Base-by-base conservation (phyloP, 2,888 invertebrate genomes). In the Eupeodes latifasciatus region DNA sequence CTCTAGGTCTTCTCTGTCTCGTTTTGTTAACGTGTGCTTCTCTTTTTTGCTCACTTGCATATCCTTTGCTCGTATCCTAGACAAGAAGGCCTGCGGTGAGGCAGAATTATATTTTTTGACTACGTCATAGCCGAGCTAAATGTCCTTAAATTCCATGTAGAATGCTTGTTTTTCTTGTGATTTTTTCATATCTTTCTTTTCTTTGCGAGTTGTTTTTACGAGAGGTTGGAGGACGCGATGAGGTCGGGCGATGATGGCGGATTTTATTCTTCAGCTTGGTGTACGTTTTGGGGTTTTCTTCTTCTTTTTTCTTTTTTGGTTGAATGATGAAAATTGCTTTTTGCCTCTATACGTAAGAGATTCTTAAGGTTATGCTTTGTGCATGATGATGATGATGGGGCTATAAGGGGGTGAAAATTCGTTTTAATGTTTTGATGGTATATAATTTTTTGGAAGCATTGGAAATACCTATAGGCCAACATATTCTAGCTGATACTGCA, bases 141-240 rank as follows among this genome's bases (percentile, higher is more conserved):
- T 88, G 88, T 84, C 88, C 84, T 81, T 84, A 84, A 84, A 81
- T 77, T 81, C 64, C n/a, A 57, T 78, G 59, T 82, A 59, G 77
- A 77, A 78, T 81, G 55, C 75, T 81, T 88, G 75, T 71, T 69
- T 75, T 78, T 85, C 67, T 75, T 74, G 51, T 67, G 59, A 61
- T 59, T 79, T 74, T 75, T 74, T n/a, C 40, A 40, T 4, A 40
- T 51, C 27, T 27, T 53, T 12, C 7, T 47, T 55, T 81, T 27
- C 44, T 62, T 75, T 61, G 10, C 12, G 34, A 59, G 59, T 59
- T 59, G 14, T 67, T 55, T 47, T 44, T 40, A 62, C 36, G 40
- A 64, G 64, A 72, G 44, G 34, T 47, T 4, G 47, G 10, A 10
- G 47, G 6, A 27, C 27, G 27, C 27, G 9, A 14, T 80, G 57